phyloP scores from a whole-genome alignment of 92 coral and sea anemone species.

The Chrysogorgia sp. region DNA sequence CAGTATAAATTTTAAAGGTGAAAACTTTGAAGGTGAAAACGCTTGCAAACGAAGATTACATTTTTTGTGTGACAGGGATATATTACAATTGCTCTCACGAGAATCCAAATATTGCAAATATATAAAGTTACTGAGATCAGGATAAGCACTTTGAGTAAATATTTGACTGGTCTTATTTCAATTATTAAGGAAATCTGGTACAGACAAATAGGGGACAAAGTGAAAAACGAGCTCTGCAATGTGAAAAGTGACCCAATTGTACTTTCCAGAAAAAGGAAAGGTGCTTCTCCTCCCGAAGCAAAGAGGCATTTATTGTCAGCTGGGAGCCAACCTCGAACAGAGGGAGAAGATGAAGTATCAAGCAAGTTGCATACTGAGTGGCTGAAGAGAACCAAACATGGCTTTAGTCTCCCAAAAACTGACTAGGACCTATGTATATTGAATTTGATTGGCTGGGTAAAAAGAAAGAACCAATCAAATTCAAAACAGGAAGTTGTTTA shows the following conservation, averaged over 20 bases:
- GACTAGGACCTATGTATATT: background rate
- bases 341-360: background rate
- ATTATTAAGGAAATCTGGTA: conserved; percentile 53
- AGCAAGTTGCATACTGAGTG: background rate
- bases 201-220: conserved; percentile 33
- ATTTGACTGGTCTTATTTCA: background rate
- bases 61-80: no score
- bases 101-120: no score
- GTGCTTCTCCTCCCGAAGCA: background rate
- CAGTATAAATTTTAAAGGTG: no score
- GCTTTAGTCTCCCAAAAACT: background rate
- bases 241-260: conserved; percentile 27
- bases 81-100: no score
- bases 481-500: no score
- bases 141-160: background rate
- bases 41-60: no score
- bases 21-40: no score
- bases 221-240: conserved; percentile 33
- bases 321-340: conserved; percentile 24
- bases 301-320: background rate
- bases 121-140: conserved; percentile 2
- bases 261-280: conserved; percentile 20
- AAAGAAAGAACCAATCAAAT: no score
- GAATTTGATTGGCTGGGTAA: no score
- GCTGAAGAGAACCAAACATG: background rate